Evolutionary conservation across 1,140 invertebrate genomes (phyloP), one percentile per base, ranked within the genome.

Genomic region (Babylonia areolata): DNA sequence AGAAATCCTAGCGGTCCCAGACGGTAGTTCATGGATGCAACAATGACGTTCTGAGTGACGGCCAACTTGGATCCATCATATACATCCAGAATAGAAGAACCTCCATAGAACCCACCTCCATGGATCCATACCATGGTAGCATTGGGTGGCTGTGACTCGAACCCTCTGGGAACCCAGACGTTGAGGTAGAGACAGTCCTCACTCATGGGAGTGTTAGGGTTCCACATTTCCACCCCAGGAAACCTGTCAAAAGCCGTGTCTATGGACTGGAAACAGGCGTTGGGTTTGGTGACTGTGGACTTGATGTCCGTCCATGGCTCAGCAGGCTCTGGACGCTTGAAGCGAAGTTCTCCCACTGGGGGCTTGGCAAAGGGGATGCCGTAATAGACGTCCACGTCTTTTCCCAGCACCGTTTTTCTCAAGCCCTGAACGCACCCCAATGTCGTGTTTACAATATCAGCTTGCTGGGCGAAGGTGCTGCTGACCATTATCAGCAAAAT

Each of bases 141-240:
- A n/a, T 75, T 92, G 3, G 84, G 81, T 95, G 78, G 54, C 82
- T 87, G 85, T 92, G 93, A 90, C 96, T 99, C 98, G 92, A 93
- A 90, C 96, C 99, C 98, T 96, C 95, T n/a, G 5, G 98, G 97
- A 88, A 96, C 92, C 95, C 95, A 96, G 9, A 99, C 97, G 94
- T 98, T 99, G 81, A 99, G 95, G 94, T 98, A 98, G 17, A 99
- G 96, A 94, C 98, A 99, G 95, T 99, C 98, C 95, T 99, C 98
- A 89, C 96, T 98, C 87, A 98, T 94, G 37, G 96, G 54, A 2
- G 91, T 91, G 81, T 91, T 92, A 0, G 90, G 84, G 82, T 91
- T 90, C 91, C 91, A 92, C 90, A 92, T 91, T 35, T 90, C 89
- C 17, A 89, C 89, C 1, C 91, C 91, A 5, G 33, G 23, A 39